Percentiles rank a stretch among this genome's conserved stretches.
These are phyloP conservation scores for Gyrodactylus bullatarudis DNA, from an alignment of 1,140 invertebrate genomes.

Conservation along the genomic window DNA sequence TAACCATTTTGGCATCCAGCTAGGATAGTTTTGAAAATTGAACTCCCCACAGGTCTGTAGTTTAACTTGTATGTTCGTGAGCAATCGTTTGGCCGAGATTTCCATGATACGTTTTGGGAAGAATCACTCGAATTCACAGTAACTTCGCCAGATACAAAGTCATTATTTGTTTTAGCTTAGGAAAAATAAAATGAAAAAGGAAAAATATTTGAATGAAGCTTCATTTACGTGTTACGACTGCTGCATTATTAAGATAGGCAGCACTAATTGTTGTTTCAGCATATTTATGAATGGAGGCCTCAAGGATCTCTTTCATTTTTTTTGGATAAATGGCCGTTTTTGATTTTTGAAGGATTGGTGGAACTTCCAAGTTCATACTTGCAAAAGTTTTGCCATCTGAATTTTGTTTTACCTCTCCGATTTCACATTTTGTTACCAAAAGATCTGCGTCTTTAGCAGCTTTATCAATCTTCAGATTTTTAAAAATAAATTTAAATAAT, in stretches of 20 bases:
- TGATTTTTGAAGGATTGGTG: background rate
- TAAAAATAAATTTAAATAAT: background rate
- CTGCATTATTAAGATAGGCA: background rate
- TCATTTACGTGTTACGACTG: background rate
- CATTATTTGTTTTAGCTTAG: no score
- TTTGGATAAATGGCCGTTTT: background rate
- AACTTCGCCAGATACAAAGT: no score
- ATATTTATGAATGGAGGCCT: background rate
- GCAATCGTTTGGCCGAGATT: no score
- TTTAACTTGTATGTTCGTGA: no score
- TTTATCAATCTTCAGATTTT: background rate
- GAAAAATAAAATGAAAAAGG: no score
- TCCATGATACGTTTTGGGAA: no score
- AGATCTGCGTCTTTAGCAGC: background rate
- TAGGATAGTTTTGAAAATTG: no score
- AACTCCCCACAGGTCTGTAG: no score
- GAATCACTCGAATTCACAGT: no score
- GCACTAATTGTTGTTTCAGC: background rate
- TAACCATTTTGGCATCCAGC: no score
- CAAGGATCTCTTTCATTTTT: background rate
- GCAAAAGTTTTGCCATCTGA: background rate
- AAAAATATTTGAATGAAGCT: no score
- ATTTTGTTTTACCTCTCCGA: background rate
- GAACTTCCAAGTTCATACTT: background rate
- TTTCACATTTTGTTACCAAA: background rate